Base-by-base conservation (phyloP, 35 echinoderm and acorn worm genomes). In the Stichopus chloronotus region DNA sequence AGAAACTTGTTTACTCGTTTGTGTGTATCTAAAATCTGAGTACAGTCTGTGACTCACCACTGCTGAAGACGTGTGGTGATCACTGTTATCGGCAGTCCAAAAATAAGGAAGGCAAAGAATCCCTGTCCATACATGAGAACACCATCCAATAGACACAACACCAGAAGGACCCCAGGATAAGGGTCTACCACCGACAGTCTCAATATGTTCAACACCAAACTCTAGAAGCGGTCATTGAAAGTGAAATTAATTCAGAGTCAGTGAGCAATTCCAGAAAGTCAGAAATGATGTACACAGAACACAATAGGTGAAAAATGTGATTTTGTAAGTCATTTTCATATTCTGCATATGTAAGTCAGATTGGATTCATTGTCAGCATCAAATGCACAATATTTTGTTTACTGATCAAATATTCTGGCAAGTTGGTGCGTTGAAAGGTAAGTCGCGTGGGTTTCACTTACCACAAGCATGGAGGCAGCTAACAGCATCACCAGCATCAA, bases 61-160 rank as follows among this genome's bases (percentile, higher is more conserved):
- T 19, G 4, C 4, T 83, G 55, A 2, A 56, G 43, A 55, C 43
- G 80, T 4, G 55, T 52, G 6, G 55, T 53, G 8, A 83, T 17
- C 13, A 7, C 6, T 83, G 52, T 0, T 56, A 19, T 55, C 43
- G 43, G 17, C 55, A 83, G 80, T 52, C 80, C 25, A 43, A 83
- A 83, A 9, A 83, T 83, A 17, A 83, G 9, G 10, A 83, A 56
- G 80, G 80, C 17, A 14, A 83, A 12, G 55, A 54, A 5, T 53
- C 80, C 80, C 14, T 83, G 80, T 14, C 80, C 80, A n/a, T 55
- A 56, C 4, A 14, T 83, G 80, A 83, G 80, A n/a, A 83, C 14
- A 53, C 55, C 55, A 83, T 83, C 80, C 4, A 83, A 55, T 19
- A 83, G n/a, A 5, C 55, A 19, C n/a, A 83, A 83, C 19, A 55